Conservation (phyloP, 2,797 vertebrate species). For the Oryzias dopingdopingensis region DNA sequence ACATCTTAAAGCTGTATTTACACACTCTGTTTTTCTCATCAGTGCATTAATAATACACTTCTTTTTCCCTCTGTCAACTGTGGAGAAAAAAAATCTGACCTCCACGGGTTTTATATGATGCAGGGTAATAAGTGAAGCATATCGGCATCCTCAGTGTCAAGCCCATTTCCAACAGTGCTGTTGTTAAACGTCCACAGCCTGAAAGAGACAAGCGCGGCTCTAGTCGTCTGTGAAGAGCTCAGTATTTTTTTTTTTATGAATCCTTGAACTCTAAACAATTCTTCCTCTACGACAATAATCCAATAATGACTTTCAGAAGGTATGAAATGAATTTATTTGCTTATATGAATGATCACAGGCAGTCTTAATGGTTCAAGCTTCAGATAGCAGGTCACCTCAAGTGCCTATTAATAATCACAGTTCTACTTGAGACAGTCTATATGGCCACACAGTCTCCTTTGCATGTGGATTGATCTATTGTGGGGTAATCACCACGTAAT, state of each 20-base stretch:
- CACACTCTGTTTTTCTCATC: too few species aligned
- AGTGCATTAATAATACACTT: too few species aligned
- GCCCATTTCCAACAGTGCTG: slow-evolving; percentile 20
- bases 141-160: slow-evolving; percentile 27
- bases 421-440: slow-evolving; percentile 81
- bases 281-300: slow-evolving; percentile 76
- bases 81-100: slow-evolving; percentile 12
- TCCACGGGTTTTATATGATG: slow-evolving; percentile 9
- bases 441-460: slow-evolving; percentile 71
- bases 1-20: too few species aligned
- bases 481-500: slow-evolving; percentile 82
- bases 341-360: slow-evolving; percentile 59
- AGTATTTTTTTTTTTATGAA: slow-evolving; percentile 46
- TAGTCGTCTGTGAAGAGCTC: slow-evolving; percentile 58
- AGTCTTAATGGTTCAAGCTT: slow-evolving; percentile 53
- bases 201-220: slow-evolving; percentile 55
- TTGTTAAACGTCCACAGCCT: slow-evolving; percentile 45
- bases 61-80: too few species aligned
- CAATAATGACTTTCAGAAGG: slow-evolving; percentile 74
- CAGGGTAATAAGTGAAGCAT: slow-evolving; percentile 19
- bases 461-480: slow-evolving; percentile 76
- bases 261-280: slow-evolving; percentile 78
- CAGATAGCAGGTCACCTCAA: slow-evolving; percentile 77
- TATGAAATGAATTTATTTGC: slow-evolving; percentile 70
- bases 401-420: slow-evolving; percentile 84